Evolutionary conservation across 2,888 invertebrate genomes (phyloP).

Genomic region (Apamea monoglypha): DNA sequence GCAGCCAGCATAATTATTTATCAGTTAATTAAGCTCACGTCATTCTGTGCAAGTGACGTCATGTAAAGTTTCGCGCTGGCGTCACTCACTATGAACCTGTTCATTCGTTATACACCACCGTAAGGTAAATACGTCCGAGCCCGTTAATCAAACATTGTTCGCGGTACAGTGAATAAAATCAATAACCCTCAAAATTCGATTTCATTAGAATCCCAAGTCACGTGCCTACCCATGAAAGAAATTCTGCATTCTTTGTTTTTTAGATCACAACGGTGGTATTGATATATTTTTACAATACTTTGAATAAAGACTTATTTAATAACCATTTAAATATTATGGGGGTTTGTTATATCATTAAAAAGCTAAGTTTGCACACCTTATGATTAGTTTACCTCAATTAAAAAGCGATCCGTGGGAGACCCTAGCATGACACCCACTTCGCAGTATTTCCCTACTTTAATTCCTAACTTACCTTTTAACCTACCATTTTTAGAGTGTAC

Average conservation of each 20-base stretch:
- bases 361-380: not conserved
- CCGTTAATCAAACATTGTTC: slow-evolving; percentile 30
- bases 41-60: slow-evolving; percentile 28
- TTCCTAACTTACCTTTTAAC: not conserved
- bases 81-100: slow-evolving; percentile 14
- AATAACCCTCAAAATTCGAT: slow-evolving; percentile 26
- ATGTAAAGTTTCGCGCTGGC: not conserved
- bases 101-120: not conserved
- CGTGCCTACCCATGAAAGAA: not conserved
- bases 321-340: not conserved
- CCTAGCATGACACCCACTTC: not conserved
- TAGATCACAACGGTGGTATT: not conserved
- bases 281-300: not conserved
- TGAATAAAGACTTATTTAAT: not conserved
- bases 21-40: slow-evolving; percentile 29
- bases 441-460: too few relatives aligned
- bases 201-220: slow-evolving; percentile 15
- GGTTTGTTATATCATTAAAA: not conserved
- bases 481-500: not conserved
- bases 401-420: slow-evolving; percentile 3
- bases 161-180: slow-evolving; percentile 22
- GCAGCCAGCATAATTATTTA: slow-evolving; percentile 2
- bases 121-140: slow-evolving; percentile 1
- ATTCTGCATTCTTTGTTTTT: slow-evolving; percentile 26
- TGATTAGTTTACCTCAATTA: not conserved